These are phyloP conservation scores for Eurois occulta DNA, from an alignment of 2,888 invertebrate genomes.

Conservation along the genomic window DNA sequence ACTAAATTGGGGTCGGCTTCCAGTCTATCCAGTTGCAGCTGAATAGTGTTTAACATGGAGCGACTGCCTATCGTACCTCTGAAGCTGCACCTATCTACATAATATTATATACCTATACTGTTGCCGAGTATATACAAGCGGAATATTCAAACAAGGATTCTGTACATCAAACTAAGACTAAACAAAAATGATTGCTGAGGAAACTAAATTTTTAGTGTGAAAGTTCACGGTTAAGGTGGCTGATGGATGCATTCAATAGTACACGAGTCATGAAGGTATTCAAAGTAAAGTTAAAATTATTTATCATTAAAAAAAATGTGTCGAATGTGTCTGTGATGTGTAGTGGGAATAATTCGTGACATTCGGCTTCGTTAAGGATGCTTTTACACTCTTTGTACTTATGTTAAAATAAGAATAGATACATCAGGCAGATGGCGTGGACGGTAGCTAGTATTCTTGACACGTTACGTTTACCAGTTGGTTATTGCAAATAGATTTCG, in stretches of 20 bases:
- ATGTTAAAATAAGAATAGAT: not conserved
- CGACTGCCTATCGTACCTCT: not conserved
- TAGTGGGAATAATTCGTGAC: too few species aligned
- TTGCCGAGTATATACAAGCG: not conserved
- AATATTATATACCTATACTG: not conserved
- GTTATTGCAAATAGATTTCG: not conserved
- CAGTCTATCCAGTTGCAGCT: not conserved
- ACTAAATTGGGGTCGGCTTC: too few species aligned
- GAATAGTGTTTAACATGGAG: not conserved
- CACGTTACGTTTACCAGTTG: not conserved
- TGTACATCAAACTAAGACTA: not conserved
- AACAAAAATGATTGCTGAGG: not conserved
- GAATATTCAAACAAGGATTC: not conserved
- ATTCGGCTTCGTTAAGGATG: too few species aligned
- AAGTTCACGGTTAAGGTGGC: not conserved
- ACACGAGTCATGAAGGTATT: not conserved
- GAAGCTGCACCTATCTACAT: not conserved
- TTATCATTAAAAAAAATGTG: not conserved
- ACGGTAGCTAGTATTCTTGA: not conserved
- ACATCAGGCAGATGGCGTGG: not conserved
- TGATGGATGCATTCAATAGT: not conserved
- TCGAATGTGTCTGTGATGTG: too few species aligned
- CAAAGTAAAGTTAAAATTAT: not conserved
- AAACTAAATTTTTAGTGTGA: not conserved
- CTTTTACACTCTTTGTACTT: too few species aligned